phyloP scores from a whole-genome alignment of 2,113 vertebrate species.

The Pangasianodon gigas region DNA sequence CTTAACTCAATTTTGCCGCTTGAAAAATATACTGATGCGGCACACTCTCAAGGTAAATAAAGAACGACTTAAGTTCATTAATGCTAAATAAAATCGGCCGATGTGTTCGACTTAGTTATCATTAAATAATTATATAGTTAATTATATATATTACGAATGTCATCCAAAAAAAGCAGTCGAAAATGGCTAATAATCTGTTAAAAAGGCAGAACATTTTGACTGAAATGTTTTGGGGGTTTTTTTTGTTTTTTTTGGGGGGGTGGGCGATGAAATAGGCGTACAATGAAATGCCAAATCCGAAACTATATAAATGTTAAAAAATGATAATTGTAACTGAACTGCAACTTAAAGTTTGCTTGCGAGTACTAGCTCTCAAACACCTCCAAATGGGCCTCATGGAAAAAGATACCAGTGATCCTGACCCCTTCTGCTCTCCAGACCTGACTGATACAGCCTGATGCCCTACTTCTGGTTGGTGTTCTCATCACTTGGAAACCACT shows the following conservation, averaged over 20 bases:
- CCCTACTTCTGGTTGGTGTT: no score
- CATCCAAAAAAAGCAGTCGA: neutral
- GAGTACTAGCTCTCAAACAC: neutral
- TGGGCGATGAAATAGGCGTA: neutral
- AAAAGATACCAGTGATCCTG: no score
- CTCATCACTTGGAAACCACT: no score
- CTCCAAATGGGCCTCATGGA: neutral
- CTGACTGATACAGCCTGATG: neutral
- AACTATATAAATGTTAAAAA: neutral
- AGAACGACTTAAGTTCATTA: neutral
- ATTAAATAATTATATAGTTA: neutral
- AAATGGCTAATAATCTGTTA: neutral
- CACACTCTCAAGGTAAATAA: neutral
- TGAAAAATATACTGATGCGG: neutral
- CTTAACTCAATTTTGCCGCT: neutral
- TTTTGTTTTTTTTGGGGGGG: no score
- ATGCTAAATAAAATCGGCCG: neutral
- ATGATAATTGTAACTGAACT: neutral
- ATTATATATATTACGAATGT: neutral
- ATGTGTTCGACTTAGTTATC: neutral
- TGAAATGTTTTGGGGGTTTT: neutral
- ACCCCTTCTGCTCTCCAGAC: no score
- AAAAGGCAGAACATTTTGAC: neutral
- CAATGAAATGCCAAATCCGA: neutral
- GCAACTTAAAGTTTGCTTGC: neutral